Conservation (phyloP, 23 tunicate genomes). For the Trididemnum clinides region DNA sequence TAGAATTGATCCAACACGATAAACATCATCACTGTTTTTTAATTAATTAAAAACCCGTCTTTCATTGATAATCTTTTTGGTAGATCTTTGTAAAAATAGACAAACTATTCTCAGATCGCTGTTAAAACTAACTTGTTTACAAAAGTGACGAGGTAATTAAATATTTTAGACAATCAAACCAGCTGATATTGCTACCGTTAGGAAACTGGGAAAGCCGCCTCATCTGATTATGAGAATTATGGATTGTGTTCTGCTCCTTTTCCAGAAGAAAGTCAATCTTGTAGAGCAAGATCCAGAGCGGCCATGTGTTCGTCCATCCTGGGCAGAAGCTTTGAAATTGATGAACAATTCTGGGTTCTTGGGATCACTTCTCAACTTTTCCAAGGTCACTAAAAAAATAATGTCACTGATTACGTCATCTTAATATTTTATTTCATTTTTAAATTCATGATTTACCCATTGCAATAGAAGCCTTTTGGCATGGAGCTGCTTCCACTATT, state of each 20-base stretch:
- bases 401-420: no score
- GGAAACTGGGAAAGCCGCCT: slow-evolving; percentile 99
- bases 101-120: no score
- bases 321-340: slow-evolving; percentile 92
- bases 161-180: slow-evolving; percentile 92
- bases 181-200: slow-evolving; percentile 95
- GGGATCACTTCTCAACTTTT: slow-evolving; percentile 74
- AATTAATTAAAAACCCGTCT: background rate
- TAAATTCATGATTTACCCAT: no score
- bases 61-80: background rate
- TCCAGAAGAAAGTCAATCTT: slow-evolving; percentile 80
- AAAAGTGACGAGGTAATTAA: no score
- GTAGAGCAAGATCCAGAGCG: slow-evolving; percentile 87
- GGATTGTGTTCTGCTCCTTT: slow-evolving; percentile 93
- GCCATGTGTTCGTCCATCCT: slow-evolving; percentile 87
- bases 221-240: slow-evolving; percentile 99
- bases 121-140: no score
- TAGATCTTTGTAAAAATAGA: background rate
- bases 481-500: no score
- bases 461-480: no score
- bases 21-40: no score
- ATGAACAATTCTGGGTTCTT: slow-evolving; percentile 96
- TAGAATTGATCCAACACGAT: no score
- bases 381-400: slow-evolving; percentile 84
- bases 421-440: no score